A percentile compares a stretch with the other conserved stretches of the same genome.
Evolutionary conservation across 2,797 vertebrate species (phyloP).

Genomic region (Platalea minor): DNA sequence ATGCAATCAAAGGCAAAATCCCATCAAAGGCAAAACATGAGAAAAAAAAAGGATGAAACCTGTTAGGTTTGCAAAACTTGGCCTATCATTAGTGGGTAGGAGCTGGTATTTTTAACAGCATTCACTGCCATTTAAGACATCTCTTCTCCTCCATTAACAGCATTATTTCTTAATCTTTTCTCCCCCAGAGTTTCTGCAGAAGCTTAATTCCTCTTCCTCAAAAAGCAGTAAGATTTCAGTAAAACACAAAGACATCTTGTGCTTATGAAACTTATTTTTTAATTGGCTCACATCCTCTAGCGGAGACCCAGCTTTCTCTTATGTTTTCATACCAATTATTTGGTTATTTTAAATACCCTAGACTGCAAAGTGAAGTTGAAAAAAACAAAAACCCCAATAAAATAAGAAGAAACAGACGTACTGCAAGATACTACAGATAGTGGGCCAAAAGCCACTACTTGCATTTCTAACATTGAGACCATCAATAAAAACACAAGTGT

Average conservation of each 20-base stretch:
- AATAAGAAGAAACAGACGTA: background rate
- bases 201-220: background rate
- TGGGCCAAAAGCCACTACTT: background rate
- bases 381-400: background rate
- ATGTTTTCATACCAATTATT: background rate
- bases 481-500: background rate
- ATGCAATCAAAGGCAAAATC: constrained; percentile 25
- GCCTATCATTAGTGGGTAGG: background rate
- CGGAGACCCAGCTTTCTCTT: background rate
- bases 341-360: background rate
- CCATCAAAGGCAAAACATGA: background rate
- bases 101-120: constrained; percentile 21
- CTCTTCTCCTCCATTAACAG: background rate
- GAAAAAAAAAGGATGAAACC: background rate
- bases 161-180: constrained; percentile 5
- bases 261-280: background rate
- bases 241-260: background rate
- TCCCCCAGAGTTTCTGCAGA: background rate
- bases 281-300: background rate
- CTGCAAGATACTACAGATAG: background rate
- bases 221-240: background rate
- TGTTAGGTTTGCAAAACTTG: constrained; percentile 41
- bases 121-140: background rate
- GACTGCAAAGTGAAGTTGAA: background rate
- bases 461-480: background rate